These are phyloP conservation scores for Hucho hucho DNA, from an alignment of 2,113 vertebrate species.

Conservation along the genomic window DNA sequence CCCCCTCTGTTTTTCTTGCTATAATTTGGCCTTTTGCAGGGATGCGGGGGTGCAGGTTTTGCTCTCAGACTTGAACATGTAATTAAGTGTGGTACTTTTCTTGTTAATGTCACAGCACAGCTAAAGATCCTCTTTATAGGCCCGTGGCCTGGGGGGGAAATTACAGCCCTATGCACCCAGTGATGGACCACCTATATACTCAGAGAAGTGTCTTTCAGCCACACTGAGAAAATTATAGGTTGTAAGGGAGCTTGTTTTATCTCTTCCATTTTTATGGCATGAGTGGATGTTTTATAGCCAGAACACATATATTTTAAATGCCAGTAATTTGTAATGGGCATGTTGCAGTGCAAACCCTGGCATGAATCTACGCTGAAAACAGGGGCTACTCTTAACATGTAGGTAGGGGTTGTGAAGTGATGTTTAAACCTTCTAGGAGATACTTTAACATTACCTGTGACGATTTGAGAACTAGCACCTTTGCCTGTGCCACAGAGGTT, in stretches of 20 bases:
- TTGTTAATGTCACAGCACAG: slow-evolving; percentile 47
- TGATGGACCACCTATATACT: slow-evolving; percentile 52
- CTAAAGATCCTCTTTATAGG: slow-evolving; percentile 25
- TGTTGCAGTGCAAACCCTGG: slow-evolving; percentile 11
- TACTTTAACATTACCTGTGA: no score
- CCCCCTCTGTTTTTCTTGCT: slow-evolving; percentile 20
- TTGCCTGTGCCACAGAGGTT: neutral
- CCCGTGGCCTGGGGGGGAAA: slow-evolving; percentile 27
- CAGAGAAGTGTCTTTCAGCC: slow-evolving; percentile 17
- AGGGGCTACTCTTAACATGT: no score
- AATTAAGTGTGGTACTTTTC: slow-evolving; percentile 44
- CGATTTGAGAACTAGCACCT: no score
- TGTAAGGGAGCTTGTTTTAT: slow-evolving; percentile 2
- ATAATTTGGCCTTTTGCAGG: slow-evolving; percentile 40
- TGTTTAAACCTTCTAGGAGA: no score
- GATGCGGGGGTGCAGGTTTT: slow-evolving; percentile 38
- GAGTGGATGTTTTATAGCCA: slow-evolving; percentile 34
- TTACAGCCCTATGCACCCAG: slow-evolving; percentile 38
- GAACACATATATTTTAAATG: slow-evolving; percentile 29
- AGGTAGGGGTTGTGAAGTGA: no score
- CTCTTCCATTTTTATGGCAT: slow-evolving; percentile 11
- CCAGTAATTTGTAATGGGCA: slow-evolving; percentile 16
- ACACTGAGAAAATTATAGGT: neutral
- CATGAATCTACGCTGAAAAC: neutral
- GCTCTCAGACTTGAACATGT: slow-evolving; percentile 21